phyloP scores from a whole-genome alignment of 2,888 invertebrate species.

The Harpalus rufipes region DNA sequence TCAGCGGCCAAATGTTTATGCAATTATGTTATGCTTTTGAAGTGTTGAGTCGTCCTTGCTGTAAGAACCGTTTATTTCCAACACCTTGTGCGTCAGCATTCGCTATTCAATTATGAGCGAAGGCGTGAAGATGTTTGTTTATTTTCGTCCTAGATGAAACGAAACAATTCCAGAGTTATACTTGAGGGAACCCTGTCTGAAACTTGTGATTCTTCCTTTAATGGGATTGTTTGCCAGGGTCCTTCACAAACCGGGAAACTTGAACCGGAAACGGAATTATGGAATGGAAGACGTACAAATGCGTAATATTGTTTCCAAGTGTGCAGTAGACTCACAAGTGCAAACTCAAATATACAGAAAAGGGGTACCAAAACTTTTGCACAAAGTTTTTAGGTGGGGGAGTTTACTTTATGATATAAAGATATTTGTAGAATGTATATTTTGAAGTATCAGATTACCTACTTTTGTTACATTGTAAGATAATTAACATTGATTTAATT shows the following conservation, averaged over 20 bases:
- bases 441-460: neutral
- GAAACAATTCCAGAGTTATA: neutral
- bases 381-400: neutral
- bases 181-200: neutral
- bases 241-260: constrained; percentile 33
- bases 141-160: neutral
- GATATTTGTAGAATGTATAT: neutral
- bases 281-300: constrained; percentile 51
- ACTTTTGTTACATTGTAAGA: neutral
- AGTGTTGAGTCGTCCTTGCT: too few relatives aligned
- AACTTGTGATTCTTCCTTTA: constrained; percentile 44
- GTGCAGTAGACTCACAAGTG: constrained; percentile 25
- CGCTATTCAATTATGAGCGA: too few relatives aligned
- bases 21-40: too few relatives aligned
- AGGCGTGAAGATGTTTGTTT: neutral
- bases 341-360: neutral
- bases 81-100: too few relatives aligned
- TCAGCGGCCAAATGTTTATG: too few relatives aligned
- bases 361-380: constrained; percentile 19
- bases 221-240: constrained; percentile 38
- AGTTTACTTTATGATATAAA: neutral
- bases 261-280: constrained; percentile 52
- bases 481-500: neutral
- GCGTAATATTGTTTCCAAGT: constrained; percentile 39
- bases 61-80: too few relatives aligned